Conservation (phyloP, 2,797 vertebrate species). For the Ctenochaetus hawaiiensis region DNA sequence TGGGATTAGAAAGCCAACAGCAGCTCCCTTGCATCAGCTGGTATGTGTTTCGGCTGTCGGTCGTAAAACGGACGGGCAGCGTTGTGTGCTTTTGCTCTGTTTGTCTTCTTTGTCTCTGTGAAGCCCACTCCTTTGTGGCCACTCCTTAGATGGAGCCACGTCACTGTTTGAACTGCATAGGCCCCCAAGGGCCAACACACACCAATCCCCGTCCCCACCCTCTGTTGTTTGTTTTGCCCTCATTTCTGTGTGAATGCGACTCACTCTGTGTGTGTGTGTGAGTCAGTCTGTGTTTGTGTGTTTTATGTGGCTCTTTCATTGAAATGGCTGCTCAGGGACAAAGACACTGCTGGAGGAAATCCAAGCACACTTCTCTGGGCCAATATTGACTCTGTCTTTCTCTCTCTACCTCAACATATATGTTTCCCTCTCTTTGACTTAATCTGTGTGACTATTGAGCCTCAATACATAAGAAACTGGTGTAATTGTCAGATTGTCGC, state of each 20-base stretch:
- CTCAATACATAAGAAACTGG: slow-evolving; percentile 38
- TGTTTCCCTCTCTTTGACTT: slow-evolving; percentile 23
- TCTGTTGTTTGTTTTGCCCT: slow-evolving; percentile 83
- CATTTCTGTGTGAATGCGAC: slow-evolving; percentile 74
- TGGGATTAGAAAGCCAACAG: background rate
- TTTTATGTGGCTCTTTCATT: slow-evolving; percentile 58
- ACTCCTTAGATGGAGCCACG: slow-evolving; percentile 70
- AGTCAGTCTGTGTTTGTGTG: slow-evolving; percentile 43
- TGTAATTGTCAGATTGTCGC: slow-evolving; percentile 21
- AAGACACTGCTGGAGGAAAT: slow-evolving; percentile 71
- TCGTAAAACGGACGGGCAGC: slow-evolving; percentile 24
- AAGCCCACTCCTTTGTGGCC: slow-evolving; percentile 73
- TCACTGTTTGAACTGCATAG: slow-evolving; percentile 74
- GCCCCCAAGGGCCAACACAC: slow-evolving; percentile 75
- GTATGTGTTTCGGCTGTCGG: background rate
- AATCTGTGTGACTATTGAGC: slow-evolving; percentile 25
- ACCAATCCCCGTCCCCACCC: slow-evolving; percentile 69
- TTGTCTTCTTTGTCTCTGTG: slow-evolving; percentile 66
- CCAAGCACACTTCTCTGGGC: slow-evolving; percentile 63
- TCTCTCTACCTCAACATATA: slow-evolving; percentile 3
- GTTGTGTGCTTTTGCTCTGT: slow-evolving; percentile 62
- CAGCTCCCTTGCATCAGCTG: background rate
- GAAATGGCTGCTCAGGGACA: slow-evolving; percentile 63
- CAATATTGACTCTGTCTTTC: slow-evolving; percentile 68
- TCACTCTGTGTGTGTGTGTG: slow-evolving; percentile 35